Base-by-base conservation (phyloP, 2,113 vertebrate species). In the Lates calcarifer region DNA sequence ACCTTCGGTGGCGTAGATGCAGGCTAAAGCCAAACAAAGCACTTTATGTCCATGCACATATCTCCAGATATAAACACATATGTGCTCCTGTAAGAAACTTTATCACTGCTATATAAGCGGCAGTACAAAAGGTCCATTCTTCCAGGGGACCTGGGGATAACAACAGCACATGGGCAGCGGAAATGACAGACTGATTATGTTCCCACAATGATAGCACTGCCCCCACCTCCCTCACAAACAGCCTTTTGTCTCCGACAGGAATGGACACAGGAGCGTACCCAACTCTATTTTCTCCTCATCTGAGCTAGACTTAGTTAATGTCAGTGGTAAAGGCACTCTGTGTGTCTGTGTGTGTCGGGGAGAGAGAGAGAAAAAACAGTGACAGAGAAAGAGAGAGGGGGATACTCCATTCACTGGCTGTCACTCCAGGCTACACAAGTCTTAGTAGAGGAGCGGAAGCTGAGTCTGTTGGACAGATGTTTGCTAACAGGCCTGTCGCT, bases 111-210 rank as follows among this genome's bases (percentile, higher is more conserved):
- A 96, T 95, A 96, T 95, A 96, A 96, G 94, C 79, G 22, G 87
- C 88, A 63, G 76, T 89, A 98, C 96, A 99, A 98, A 98, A 95
- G 96, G 88, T 87, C 95, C 95, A 96, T 98, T 99, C 96, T 98
- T 97, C 93, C 93, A 71, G n/a, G 82, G 94, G 95, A 96, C 95
- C 94, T 89, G 92, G 93, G 95, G 95, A 57, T 88, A 96, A 96
- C 95, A 94, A 93, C 95, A 93, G 96, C 94, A 95, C 95, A 97
- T 95, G 95, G 92, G 95, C 95, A 95, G 55, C 96, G 96, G 96
- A 99, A 99, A 98, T 96, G 95, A 96, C 95, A 96, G 95, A 91
- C 95, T 96, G 97, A 98, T 98, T 97, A 97, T 96, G 96, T 97
- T 97, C 96, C 96, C 96, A 96, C 95, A 97, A 95, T 96, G 96